Evolutionary conservation across 2,888 invertebrate genomes (phyloP).

Genomic region (Strigamia transsilvanica): DNA sequence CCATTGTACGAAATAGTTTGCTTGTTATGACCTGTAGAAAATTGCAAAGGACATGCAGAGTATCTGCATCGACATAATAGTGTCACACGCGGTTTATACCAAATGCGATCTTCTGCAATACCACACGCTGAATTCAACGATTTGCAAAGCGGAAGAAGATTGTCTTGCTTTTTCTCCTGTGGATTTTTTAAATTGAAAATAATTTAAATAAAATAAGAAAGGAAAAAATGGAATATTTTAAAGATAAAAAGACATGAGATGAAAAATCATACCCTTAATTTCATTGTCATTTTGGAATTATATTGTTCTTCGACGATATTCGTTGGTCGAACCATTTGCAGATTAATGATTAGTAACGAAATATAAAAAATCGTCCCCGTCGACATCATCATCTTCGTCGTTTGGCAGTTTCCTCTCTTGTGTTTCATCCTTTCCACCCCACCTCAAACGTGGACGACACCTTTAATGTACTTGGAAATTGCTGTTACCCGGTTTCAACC

Average conservation of each 20-base stretch:
- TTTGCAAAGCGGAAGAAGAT: not conserved
- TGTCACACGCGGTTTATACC: conserved; percentile 6
- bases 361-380: not conserved
- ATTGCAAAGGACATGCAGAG: not conserved
- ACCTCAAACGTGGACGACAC: conserved; percentile 28
- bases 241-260: not conserved
- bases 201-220: not conserved
- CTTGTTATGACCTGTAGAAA: not conserved
- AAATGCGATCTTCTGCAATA: conserved; percentile 18
- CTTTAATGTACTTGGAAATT: conserved; percentile 24
- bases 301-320: not conserved
- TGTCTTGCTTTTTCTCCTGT: not conserved
- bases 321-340: not conserved
- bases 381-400: conserved; percentile 35
- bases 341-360: not conserved
- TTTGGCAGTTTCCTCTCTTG: not conserved
- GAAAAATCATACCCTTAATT: not conserved
- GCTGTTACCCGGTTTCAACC: not conserved
- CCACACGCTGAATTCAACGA: not conserved
- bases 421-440: conserved; percentile 28
- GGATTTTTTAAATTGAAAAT: too few relatives aligned
- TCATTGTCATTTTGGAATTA: not conserved
- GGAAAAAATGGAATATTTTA: not conserved
- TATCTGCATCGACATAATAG: conserved; percentile 31
- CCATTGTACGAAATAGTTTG: conserved; percentile 24